Evolutionary conservation across 2,888 invertebrate genomes (phyloP), one percentile per base, ranked within the genome.

Genomic region (Stenodera caucasica): DNA sequence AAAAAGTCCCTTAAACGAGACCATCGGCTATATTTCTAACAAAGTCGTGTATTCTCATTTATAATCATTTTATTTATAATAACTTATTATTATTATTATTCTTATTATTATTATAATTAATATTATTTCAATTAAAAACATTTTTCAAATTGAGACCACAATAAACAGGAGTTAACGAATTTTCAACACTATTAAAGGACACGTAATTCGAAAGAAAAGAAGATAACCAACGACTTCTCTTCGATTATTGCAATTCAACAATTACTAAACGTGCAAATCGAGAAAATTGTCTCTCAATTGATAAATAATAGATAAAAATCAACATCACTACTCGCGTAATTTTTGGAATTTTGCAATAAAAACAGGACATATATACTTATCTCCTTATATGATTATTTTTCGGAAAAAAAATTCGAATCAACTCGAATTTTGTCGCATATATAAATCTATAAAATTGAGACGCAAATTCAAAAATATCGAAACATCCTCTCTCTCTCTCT

Each of bases 1-100:
- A 56, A 65, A 63, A 62, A 70, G 73, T 72, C 75, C 75, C 75
- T 70, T 77, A 73, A 78, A 78, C 77, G 78, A 78, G 78, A 77
- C 74, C 73, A 65, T 66, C 67, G 67, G 67, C 70, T 57, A 67
- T 68, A 67, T 66, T 64, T 57, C 62, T 61, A 67, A 69, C 57
- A 62, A 63, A n/a, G 64, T 66, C 40, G 55, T 53, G 18, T 29
- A 15, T 45, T 12, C 45, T 45, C 12, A 45, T 45, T 21, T 18
- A 11, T 21, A 45, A 45, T 45, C 21, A 21, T 9, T 11, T 66
- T 68, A 61, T 68, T 63, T 64, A 69, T 69, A 77, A 77, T 77
- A 78, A 79, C 79, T 78, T 79, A 77, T 70, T 65, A 61, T 68
- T 70, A 67, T 68, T 65, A 70, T 65, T 63, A 66, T 62, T 66